A percentile compares a stretch with the other conserved stretches of the same genome.
These are phyloP conservation scores for Corapipo altera DNA, from an alignment of 2,113 vertebrate species.

Conservation along the genomic window DNA sequence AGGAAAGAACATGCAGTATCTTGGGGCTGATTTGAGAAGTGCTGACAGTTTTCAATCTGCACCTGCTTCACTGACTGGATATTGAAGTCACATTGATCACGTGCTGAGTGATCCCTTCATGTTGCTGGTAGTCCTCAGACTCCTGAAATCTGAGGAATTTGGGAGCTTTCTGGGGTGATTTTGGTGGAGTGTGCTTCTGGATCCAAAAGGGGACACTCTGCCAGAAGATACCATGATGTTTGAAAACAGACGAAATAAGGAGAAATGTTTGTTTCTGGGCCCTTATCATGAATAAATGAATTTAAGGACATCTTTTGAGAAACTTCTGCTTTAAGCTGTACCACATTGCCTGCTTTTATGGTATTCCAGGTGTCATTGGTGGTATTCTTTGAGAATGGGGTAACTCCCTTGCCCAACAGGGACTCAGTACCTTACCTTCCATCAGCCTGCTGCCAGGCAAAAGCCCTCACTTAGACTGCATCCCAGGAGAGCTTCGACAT, in stretches of 20 bases:
- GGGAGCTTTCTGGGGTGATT: neutral
- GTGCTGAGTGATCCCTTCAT: neutral
- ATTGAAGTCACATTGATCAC: neutral
- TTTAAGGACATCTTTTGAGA: neutral
- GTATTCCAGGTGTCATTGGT: neutral
- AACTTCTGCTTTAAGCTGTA: neutral
- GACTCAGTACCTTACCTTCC: neutral
- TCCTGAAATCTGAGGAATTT: neutral
- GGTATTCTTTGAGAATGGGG: neutral
- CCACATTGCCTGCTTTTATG: accelerated
- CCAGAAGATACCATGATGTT: neutral
- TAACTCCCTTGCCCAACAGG: neutral
- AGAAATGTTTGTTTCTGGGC: neutral
- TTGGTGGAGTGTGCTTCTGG: neutral
- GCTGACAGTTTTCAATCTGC: conserved; percentile 16
- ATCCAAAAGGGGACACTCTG: neutral
- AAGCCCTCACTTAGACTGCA: neutral
- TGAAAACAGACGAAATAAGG: neutral
- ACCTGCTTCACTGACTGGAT: neutral
- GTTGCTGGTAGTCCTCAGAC: neutral
- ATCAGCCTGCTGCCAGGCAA: neutral
- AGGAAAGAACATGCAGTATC: neutral
- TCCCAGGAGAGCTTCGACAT: neutral
- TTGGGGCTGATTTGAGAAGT: neutral
- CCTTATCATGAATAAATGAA: neutral